Evolutionary conservation across 2,888 invertebrate genomes (phyloP).

Genomic region (Protonemura montana): DNA sequence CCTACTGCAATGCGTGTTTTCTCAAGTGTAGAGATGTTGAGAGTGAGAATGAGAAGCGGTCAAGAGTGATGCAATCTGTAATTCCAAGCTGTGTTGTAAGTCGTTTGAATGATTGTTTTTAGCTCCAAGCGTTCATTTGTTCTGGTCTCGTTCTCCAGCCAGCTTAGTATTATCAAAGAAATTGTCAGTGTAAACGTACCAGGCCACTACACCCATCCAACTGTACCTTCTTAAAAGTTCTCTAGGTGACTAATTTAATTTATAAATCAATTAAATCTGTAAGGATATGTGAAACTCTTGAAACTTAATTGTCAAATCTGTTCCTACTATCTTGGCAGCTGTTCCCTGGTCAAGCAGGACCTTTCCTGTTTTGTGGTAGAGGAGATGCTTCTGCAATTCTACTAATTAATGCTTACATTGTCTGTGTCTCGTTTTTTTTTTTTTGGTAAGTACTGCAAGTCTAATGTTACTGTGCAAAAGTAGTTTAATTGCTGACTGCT

Average conservation of each 20-base stretch:
- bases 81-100: neutral
- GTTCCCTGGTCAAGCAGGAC: too few relatives aligned
- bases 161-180: neutral
- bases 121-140: neutral
- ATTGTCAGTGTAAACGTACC: neutral
- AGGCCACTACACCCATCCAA: slow-evolving; percentile 7
- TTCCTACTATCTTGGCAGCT: neutral
- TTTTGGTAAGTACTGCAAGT: too few relatives aligned
- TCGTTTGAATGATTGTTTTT: slow-evolving; percentile 7
- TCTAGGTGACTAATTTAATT: slow-evolving; percentile 7
- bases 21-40: neutral
- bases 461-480: too few relatives aligned
- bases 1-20: neutral
- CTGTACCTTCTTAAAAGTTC: neutral
- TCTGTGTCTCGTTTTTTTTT: too few relatives aligned
- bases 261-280: slow-evolving; percentile 12
- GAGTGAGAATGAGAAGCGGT: neutral
- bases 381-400: too few relatives aligned
- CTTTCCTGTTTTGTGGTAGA: too few relatives aligned
- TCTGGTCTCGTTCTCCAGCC: neutral
- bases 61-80: neutral
- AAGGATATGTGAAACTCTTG: neutral
- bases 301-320: neutral
- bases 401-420: too few relatives aligned
- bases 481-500: too few relatives aligned